phyloP scores from a whole-genome alignment of 2,113 vertebrate species.

The Marmota flaviventris region DNA sequence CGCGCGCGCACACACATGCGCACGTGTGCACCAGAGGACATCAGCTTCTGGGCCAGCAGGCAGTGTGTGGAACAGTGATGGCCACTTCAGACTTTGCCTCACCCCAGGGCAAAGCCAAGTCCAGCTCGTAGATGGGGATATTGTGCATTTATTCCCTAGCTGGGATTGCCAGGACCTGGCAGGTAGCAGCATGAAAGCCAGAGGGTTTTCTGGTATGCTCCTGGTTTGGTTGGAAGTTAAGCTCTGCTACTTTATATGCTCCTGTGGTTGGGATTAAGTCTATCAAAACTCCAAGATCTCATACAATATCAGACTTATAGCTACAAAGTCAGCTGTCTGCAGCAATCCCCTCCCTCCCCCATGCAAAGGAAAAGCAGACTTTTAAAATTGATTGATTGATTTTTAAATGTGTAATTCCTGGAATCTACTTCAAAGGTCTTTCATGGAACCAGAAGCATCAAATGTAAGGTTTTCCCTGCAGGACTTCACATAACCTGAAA shows the following conservation, averaged over 20 bases:
- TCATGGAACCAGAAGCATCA: conserved; percentile 51
- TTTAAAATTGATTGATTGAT: not conserved
- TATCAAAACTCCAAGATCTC: conserved; percentile 87
- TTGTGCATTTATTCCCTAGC: conserved; percentile 92
- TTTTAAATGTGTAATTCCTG: not conserved
- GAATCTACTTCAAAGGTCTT: conserved; percentile 59
- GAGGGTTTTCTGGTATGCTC: conserved; percentile 91
- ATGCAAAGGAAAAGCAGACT: not conserved
- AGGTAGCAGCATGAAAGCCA: conserved; percentile 90
- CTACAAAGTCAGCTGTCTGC: conserved; percentile 72
- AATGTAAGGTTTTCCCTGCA: not conserved
- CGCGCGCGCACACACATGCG: conserved; percentile 78
- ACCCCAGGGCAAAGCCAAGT: conserved; percentile 89
- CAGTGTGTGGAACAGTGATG: conserved; percentile 87
- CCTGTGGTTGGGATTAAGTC: conserved; percentile 89
- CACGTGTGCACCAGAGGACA: conserved; percentile 82
- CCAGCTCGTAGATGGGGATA: conserved; percentile 89
- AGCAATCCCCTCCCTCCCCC: not conserved
- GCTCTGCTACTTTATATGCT: conserved; percentile 92
- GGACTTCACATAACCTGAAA: conserved; percentile 51
- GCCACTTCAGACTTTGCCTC: conserved; percentile 90
- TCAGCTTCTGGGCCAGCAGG: conserved; percentile 86
- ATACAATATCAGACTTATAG: conserved; percentile 81
- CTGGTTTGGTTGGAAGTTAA: conserved; percentile 89
- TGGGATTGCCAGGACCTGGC: conserved; percentile 90